phyloP scores from a whole-genome alignment of 2,113 vertebrate species.

The Neoarius graeffei region DNA sequence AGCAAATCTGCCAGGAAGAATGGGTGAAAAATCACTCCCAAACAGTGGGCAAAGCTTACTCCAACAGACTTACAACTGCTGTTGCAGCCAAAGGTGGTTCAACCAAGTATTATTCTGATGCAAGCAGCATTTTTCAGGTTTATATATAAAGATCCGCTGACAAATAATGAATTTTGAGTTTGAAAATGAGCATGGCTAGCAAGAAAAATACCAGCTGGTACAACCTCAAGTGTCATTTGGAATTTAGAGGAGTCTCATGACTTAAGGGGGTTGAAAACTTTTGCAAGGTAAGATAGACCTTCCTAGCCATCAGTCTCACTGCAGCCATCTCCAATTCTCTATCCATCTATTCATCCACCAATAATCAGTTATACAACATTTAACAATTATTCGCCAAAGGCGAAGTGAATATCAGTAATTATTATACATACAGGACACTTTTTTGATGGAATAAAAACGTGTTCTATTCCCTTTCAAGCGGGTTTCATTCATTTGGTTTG shows the following conservation, averaged over 20 bases:
- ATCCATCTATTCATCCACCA: not conserved
- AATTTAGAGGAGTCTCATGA: not conserved
- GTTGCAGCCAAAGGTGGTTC: not conserved
- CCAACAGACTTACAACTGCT: not conserved
- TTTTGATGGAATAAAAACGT: no score
- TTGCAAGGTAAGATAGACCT: not conserved
- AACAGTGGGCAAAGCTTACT: not conserved
- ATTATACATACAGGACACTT: no score
- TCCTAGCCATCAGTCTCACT: no score
- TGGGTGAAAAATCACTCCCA: not conserved
- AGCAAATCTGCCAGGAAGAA: not conserved
- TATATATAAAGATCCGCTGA: not conserved
- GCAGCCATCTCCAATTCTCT: not conserved
- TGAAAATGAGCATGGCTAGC: not conserved
- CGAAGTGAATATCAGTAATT: no score
- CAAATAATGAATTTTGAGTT: not conserved
- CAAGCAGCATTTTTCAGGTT: not conserved
- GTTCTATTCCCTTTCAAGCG: no score
- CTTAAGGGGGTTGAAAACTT: not conserved
- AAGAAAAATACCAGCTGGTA: not conserved
- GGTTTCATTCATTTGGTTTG: no score
- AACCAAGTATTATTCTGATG: not conserved
- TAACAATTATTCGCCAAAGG: no score
- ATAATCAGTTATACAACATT: not conserved
- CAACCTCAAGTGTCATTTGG: not conserved